These are phyloP conservation scores for Trematomus bernacchii DNA, from an alignment of 2,797 vertebrate genomes.

Conservation along the genomic window DNA sequence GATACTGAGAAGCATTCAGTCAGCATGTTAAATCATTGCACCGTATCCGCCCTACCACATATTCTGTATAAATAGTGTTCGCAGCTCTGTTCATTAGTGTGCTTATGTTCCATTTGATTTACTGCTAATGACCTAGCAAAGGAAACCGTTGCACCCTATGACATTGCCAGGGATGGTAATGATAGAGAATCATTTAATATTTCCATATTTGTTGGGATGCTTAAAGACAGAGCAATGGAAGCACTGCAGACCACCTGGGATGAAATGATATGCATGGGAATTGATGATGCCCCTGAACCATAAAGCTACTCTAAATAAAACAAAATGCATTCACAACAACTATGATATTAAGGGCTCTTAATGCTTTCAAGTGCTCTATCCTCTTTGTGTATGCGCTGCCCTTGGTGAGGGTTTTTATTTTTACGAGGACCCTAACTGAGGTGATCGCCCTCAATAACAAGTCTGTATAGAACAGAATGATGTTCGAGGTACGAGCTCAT, in stretches of 20 bases:
- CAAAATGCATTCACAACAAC: constrained; percentile 8
- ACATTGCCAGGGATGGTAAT: constrained; percentile 59
- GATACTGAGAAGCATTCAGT: constrained; percentile 35
- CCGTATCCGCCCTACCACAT: constrained; percentile 6
- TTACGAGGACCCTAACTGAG: constrained; percentile 13
- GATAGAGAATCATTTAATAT: constrained; percentile 59
- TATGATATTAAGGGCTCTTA: constrained; percentile 24
- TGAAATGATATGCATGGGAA: constrained; percentile 45
- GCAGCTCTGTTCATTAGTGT: constrained; percentile 51
- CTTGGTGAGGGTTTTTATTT: constrained; percentile 40
- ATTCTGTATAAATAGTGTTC: constrained; percentile 49
- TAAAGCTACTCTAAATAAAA: constrained; percentile 48
- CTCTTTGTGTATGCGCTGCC: constrained; percentile 31
- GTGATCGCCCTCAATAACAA: constrained; percentile 28
- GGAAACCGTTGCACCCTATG: constrained; percentile 43
- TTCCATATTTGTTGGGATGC: constrained; percentile 49
- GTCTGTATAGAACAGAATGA: constrained; percentile 23
- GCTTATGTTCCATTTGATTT: constrained; percentile 65
- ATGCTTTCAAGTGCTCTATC: constrained; percentile 11
- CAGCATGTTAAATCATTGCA: constrained; percentile 31
- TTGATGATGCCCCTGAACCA: constrained; percentile 55
- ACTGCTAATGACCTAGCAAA: constrained; percentile 53
- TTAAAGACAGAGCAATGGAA: constrained; percentile 34
- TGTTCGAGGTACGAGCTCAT: not conserved
- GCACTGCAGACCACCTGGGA: constrained; percentile 47